phyloP scores from a whole-genome alignment of 2,797 vertebrate species.

The Oophaga sylvatica region DNA sequence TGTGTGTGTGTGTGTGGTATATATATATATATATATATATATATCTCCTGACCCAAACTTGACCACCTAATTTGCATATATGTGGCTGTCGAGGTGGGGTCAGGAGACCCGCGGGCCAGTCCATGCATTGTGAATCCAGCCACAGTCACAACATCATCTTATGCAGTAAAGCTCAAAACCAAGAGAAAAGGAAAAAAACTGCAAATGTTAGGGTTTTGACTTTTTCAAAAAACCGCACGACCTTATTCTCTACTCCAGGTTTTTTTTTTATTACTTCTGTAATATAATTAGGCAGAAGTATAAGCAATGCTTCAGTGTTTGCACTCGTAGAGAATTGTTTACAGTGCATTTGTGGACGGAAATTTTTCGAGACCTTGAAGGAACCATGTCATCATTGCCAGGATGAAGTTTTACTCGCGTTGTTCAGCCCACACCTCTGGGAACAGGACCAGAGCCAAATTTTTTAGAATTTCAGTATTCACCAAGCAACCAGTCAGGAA shows the following conservation, averaged over 20 bases:
- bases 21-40: no score
- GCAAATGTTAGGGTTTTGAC: not conserved
- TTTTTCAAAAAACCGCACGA: not conserved
- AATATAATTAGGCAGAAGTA: slow-evolving; percentile 14
- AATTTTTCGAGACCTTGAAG: not conserved
- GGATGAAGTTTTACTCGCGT: not conserved
- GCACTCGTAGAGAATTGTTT: not conserved
- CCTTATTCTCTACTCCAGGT: not conserved
- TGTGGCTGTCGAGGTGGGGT: no score
- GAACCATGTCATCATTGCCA: slow-evolving; percentile 15
- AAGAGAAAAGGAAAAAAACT: not conserved
- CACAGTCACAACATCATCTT: not conserved
- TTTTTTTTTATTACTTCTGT: not conserved
- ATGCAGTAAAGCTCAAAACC: not conserved
- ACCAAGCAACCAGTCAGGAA: slow-evolving; percentile 5
- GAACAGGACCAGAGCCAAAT: slow-evolving; percentile 1
- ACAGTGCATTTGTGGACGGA: slow-evolving; percentile 10
- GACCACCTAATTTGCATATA: no score
- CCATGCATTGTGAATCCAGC: not conserved
- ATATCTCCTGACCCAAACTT: no score
- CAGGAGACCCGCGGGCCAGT: no score
- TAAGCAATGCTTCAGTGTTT: not conserved
- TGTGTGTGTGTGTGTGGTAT: no score
- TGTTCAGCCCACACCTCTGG: slow-evolving; percentile 22
- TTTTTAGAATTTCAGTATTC: slow-evolving; percentile 4